Base-by-base conservation (phyloP, 64 coral and sea anemone species). In the Porites australiensis region DNA sequence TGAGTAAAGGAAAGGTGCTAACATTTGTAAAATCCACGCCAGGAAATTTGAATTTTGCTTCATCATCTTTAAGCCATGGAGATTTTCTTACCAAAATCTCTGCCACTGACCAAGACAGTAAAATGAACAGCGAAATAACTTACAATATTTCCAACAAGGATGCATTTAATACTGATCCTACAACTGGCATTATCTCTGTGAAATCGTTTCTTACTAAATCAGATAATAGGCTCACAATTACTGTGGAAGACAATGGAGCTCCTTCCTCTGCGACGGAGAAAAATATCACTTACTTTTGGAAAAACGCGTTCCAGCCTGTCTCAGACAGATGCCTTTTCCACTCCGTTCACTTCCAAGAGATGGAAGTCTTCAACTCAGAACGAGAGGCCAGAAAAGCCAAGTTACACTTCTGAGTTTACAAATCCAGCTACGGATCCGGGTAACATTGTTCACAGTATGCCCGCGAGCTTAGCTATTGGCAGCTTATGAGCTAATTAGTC, bases 51-150 rank as follows among this genome's bases (percentile, higher is more conserved):
- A 15, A 13, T 45, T 79, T 48, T 16, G 45, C 10, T 58, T 74
- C 6, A 11, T 60, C 20, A n/a, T 8, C 47, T 2, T 12, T 75
- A 49, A 79, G 6, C 47, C 62, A 27, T 13, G 58, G 75, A 8
- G 83, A 18, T 8, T 16, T 14, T 16, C 20, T 79, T 13, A 67
- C 61, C 72, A 44, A 64, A 50, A 66, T 88, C 8, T 58, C 57
- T 88, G 85, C 85, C 3, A 23, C 60, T 88, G 85, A 88, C 57
- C 57, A n/a, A 52, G 70, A 88, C 69, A 88, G 69, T 88, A 70
- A 46, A 53, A 46, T 57, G 59, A 74, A 88, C 58, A 59, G 85
- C 12, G 68, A 73, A 3, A 74, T 88, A 74, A 88, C 47, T 19
- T 88, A 88, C 52, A 14, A 48, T 51, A 55, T 88, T 52, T 73